Percentiles rank a stretch among this genome's conserved stretches.
These are phyloP conservation scores for Calypte anna DNA, from an alignment of 2,113 vertebrate species.

Conservation along the genomic window DNA sequence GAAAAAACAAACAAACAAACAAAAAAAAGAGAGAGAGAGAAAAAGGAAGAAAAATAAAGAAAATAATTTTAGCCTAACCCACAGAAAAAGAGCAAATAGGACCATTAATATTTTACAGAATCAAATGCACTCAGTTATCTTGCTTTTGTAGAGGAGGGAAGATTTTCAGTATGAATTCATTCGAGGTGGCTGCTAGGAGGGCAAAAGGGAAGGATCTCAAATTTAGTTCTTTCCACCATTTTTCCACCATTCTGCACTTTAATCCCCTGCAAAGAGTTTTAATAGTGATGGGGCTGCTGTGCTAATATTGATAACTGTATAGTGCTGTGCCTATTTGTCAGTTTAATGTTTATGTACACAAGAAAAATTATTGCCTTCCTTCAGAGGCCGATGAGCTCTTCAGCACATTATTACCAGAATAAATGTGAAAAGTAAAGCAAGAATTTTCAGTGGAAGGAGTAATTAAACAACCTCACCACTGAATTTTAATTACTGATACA, in stretches of 20 bases:
- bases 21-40: neutral
- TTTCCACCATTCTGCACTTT: neutral
- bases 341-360: constrained; percentile 61
- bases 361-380: constrained; percentile 58
- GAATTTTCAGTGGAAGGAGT: constrained; percentile 62
- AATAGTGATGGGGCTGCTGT: constrained; percentile 7
- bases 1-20: neutral
- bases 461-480: constrained; percentile 69
- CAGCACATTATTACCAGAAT: constrained; percentile 61
- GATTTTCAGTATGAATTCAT: neutral
- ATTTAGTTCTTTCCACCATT: neutral
- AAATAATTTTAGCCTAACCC: neutral
- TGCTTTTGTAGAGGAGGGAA: neutral
- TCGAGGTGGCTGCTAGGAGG: neutral
- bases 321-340: constrained; percentile 59
- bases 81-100: constrained; percentile 10
- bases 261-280: constrained; percentile 17
- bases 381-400: constrained; percentile 66
- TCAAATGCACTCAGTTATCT: neutral
- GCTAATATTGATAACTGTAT: constrained; percentile 47
- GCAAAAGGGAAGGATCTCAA: neutral
- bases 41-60: neutral
- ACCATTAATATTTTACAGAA: constrained; percentile 13
- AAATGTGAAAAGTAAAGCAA: constrained; percentile 72
- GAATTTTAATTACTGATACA: constrained; percentile 72